Evolutionary conservation across 2,113 vertebrate genomes (phyloP).

Genomic region (Oreochromis tanganicae): DNA sequence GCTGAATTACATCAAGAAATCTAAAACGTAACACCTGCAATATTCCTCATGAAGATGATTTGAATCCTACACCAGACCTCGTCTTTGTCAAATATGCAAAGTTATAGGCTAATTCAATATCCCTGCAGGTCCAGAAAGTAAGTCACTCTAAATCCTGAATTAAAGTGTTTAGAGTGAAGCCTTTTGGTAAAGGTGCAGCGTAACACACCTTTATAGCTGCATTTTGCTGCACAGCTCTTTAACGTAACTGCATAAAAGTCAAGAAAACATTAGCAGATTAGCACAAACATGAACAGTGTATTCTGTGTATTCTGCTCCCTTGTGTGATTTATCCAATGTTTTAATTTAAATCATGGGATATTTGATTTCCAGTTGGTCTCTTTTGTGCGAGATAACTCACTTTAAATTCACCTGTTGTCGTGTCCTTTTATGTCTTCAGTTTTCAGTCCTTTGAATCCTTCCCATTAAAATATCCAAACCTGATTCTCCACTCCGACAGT

Average conservation of each 20-base stretch:
- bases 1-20: background rate
- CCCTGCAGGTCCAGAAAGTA: background rate
- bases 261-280: background rate
- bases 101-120: background rate
- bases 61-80: background rate
- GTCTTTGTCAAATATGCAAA: background rate
- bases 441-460: background rate
- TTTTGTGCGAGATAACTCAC: background rate
- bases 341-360: background rate
- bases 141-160: background rate
- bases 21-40: background rate
- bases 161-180: background rate
- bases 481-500: background rate
- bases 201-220: background rate
- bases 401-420: background rate
- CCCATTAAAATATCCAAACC: background rate
- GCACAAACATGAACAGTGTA: background rate
- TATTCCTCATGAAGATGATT: background rate
- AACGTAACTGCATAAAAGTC: background rate
- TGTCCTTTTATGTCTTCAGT: background rate
- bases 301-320: background rate
- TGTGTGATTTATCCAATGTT: background rate
- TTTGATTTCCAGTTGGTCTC: background rate
- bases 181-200: background rate
- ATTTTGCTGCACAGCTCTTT: background rate